These are phyloP conservation scores for Thalassophryne amazonica DNA, from an alignment of 2,797 vertebrate genomes.

Conservation along the genomic window DNA sequence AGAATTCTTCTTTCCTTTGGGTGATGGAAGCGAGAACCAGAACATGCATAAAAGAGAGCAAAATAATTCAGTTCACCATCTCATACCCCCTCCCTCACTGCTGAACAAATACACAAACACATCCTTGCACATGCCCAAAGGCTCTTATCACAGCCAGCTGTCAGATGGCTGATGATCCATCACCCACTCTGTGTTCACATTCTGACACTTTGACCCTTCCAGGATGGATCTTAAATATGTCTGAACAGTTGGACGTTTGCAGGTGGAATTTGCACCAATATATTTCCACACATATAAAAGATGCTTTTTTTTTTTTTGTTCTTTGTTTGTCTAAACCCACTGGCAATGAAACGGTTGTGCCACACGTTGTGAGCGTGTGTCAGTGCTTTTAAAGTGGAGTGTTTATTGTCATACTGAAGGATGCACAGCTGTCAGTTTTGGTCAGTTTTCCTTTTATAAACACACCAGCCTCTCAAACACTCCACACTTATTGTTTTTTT, in stretches of 20 bases:
- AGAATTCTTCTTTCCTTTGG: too few relatives aligned
- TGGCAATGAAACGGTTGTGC: not conserved
- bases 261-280: not conserved
- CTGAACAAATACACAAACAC: slow-evolving; percentile 43
- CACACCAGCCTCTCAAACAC: too few relatives aligned
- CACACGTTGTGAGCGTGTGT: not conserved
- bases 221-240: slow-evolving; percentile 43
- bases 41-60: slow-evolving; percentile 12
- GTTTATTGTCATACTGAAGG: slow-evolving; percentile 13
- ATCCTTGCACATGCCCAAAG: slow-evolving; percentile 47
- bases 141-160: slow-evolving; percentile 58
- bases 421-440: not conserved
- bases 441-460: not conserved
- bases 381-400: not conserved
- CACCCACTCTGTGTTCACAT: slow-evolving; percentile 51
- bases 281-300: slow-evolving; percentile 15
- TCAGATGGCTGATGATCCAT: slow-evolving; percentile 55
- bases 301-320: not conserved
- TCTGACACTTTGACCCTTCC: slow-evolving; percentile 52
- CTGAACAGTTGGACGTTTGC: slow-evolving; percentile 2
- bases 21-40: not conserved
- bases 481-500: too few relatives aligned
- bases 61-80: slow-evolving; percentile 16
- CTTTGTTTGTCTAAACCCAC: too few relatives aligned
- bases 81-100: slow-evolving; percentile 31